Evolutionary conservation across 2,797 vertebrate genomes (phyloP).

Genomic region (Phrynocephalus forsythii): DNA sequence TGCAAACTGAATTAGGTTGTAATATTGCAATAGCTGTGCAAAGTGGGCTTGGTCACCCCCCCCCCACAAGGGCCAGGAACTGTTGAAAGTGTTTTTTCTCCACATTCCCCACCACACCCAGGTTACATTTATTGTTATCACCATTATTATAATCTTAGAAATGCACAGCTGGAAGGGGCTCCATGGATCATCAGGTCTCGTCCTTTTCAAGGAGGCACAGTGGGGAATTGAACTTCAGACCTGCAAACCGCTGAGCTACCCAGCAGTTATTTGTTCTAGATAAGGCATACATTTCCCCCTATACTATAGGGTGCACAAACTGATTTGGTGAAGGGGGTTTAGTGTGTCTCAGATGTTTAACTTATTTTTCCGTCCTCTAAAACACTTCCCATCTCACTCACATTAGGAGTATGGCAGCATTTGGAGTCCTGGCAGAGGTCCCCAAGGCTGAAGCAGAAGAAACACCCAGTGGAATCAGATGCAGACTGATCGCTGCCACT

Average conservation of each 20-base stretch:
- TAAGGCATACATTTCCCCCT: too few relatives aligned
- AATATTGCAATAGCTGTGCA: conserved; percentile 56
- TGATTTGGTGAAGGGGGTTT: too few relatives aligned
- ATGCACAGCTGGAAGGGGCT: too few relatives aligned
- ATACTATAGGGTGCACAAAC: too few relatives aligned
- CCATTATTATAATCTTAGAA: too few relatives aligned
- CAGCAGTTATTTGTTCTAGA: not conserved
- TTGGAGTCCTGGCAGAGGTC: not conserved
- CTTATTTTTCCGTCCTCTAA: not conserved
- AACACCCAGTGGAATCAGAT: not conserved
- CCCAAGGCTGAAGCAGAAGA: not conserved
- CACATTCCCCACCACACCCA: conserved; percentile 10
- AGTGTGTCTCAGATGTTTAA: not conserved
- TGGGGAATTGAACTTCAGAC: too few relatives aligned
- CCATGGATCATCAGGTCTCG: too few relatives aligned
- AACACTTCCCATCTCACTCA: not conserved
- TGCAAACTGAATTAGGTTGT: conserved; percentile 60
- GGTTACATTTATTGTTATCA: not conserved
- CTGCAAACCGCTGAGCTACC: too few relatives aligned
- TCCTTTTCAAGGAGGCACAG: too few relatives aligned
- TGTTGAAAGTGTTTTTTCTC: conserved; percentile 28
- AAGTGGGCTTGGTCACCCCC: conserved; percentile 38
- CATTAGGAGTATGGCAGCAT: not conserved
- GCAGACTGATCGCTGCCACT: not conserved
- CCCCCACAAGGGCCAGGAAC: conserved; percentile 43